A percentile compares a stretch with the other conserved stretches of the same genome.
phyloP scores from a whole-genome alignment of 2,888 invertebrate genomes.

The Mycalesis mineus region DNA sequence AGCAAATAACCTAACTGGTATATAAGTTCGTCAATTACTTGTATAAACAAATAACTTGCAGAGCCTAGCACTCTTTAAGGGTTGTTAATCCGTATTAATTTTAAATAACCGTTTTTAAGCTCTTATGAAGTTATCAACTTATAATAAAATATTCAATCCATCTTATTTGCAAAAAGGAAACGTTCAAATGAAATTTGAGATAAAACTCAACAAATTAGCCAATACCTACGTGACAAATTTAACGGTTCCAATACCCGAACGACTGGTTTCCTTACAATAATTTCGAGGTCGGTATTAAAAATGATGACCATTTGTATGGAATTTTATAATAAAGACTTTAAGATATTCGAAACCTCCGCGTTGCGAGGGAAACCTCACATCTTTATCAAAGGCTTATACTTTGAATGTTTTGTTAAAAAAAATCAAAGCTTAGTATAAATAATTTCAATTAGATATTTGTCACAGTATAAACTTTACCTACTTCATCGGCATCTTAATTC shows the following conservation, averaged over 20 bases:
- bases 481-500: too few species aligned
- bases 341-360: neutral
- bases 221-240: slow-evolving; percentile 10
- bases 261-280: slow-evolving; percentile 11
- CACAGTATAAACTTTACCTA: too few species aligned
- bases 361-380: neutral
- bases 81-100: too few species aligned
- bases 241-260: slow-evolving; percentile 2
- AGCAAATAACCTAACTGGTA: too few species aligned
- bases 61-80: too few species aligned
- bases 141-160: slow-evolving; percentile 5
- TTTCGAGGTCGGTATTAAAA: slow-evolving; percentile 4
- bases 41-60: too few species aligned
- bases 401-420: too few species aligned
- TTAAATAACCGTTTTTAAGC: too few species aligned
- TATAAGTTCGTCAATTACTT: too few species aligned
- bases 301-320: neutral
- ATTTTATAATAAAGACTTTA: neutral
- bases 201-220: slow-evolving; percentile 10
- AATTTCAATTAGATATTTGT: too few species aligned
- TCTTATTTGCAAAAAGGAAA: slow-evolving; percentile 6
- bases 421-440: too few species aligned
- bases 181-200: slow-evolving; percentile 12
- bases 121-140: neutral
- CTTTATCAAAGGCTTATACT: too few species aligned